phyloP scores from a whole-genome alignment of 2,113 vertebrate genomes.

The Cavia porcellus region DNA sequence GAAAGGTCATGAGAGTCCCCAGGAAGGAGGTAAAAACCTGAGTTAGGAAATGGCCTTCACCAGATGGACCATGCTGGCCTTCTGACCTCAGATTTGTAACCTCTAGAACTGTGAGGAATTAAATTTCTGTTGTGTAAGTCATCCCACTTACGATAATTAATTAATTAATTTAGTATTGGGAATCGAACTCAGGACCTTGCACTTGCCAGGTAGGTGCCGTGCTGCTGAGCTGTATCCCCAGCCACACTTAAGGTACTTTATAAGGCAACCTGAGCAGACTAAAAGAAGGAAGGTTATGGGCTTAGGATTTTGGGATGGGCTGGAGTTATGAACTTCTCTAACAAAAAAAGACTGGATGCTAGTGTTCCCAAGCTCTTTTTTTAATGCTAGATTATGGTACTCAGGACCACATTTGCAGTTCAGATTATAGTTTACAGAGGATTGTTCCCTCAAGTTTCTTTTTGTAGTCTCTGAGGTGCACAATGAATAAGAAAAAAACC shows the following conservation, averaged over 20 bases:
- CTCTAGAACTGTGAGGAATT: no score
- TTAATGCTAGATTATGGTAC: neutral
- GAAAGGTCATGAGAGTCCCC: neutral
- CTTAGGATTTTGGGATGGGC: neutral
- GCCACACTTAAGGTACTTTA: neutral
- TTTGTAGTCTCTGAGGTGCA: neutral
- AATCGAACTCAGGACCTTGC: no score
- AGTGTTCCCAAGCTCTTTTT: neutral
- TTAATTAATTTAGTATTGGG: no score
- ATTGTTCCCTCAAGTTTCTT: neutral
- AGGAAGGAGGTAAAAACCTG: neutral
- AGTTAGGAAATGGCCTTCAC: neutral
- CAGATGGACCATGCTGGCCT: fast-evolving
- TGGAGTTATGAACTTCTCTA: neutral
- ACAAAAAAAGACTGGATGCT: neutral
- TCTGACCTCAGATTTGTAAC: no score
- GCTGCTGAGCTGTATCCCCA: no score
- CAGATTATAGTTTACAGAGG: neutral
- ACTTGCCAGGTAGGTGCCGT: no score
- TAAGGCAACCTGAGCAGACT: neutral
- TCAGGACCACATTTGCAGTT: neutral
- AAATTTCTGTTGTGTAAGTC: neutral
- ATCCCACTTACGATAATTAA: neutral
- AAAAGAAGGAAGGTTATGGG: neutral
- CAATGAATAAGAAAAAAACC: neutral